These are phyloP conservation scores for Ictalurus furcatus DNA, from an alignment of 2,113 vertebrate species.

Conservation along the genomic window DNA sequence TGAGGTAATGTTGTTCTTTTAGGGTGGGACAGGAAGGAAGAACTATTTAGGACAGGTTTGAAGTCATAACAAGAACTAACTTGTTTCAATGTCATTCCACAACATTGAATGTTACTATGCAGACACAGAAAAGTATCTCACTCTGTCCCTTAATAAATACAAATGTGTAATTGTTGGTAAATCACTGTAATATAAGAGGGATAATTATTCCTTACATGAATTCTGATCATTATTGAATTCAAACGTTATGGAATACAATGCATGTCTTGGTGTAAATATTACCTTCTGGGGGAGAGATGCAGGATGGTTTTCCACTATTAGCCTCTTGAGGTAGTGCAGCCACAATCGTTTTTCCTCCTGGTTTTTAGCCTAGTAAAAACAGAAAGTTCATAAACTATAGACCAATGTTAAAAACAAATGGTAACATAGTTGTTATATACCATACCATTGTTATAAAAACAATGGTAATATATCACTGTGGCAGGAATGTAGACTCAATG, in stretches of 20 bases:
- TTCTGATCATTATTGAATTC: background rate
- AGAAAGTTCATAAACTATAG: background rate
- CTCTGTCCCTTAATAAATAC: background rate
- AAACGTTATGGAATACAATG: background rate
- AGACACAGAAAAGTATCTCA: background rate
- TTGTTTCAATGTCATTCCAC: background rate
- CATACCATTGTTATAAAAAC: no score
- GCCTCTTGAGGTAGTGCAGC: constrained; percentile 87
- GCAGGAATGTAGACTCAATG: background rate
- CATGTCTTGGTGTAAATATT: background rate
- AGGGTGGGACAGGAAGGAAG: background rate
- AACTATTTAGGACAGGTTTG: background rate
- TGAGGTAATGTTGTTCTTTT: background rate
- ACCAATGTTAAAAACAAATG: background rate
- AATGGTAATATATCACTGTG: background rate
- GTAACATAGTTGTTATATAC: background rate
- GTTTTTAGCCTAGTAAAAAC: constrained; percentile 79
- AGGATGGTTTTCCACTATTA: constrained; percentile 87
- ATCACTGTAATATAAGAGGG: background rate
- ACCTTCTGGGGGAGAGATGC: constrained; percentile 89
- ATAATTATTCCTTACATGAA: background rate
- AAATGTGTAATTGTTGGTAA: background rate
- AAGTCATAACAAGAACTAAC: background rate
- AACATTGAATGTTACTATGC: background rate
- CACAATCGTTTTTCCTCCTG: constrained; percentile 89